These are phyloP conservation scores for Acanthurus lineatus DNA, from an alignment of 2,797 vertebrate genomes.

Conservation along the genomic window DNA sequence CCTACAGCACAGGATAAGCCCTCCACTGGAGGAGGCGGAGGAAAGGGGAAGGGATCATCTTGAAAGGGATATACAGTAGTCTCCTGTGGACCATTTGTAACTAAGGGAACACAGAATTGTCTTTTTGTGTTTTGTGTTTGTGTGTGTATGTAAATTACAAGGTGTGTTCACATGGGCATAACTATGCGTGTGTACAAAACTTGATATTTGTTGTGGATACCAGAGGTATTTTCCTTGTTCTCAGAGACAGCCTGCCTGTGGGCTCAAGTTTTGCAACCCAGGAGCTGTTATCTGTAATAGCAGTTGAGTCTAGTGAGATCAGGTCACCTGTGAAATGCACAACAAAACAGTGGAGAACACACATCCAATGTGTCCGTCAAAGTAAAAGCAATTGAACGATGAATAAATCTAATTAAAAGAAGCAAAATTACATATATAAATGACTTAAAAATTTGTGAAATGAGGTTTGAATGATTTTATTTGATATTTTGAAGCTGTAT, in stretches of 20 bases:
- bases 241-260: conserved; percentile 35
- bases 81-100: conserved; percentile 23
- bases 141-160: background rate
- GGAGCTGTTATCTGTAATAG: conserved; percentile 63
- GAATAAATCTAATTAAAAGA: background rate
- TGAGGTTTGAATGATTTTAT: too few relatives aligned
- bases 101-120: conserved; percentile 15
- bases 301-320: conserved; percentile 41
- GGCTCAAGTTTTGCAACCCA: conserved; percentile 37
- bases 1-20: conserved; percentile 49
- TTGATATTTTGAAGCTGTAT: too few relatives aligned
- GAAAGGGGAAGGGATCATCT: conserved; percentile 32
- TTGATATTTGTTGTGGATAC: conserved; percentile 23
- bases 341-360: conserved; percentile 47
- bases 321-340: conserved; percentile 40
- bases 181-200: background rate
- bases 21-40: conserved; percentile 30
- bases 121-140: background rate
- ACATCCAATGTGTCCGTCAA: conserved; percentile 36
- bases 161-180: background rate
- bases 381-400: background rate
- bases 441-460: too few relatives aligned
- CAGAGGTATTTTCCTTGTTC: conserved; percentile 24
- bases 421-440: too few relatives aligned
- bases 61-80: conserved; percentile 53